Conservation (phyloP, 53 echinoderm and acorn worm species). For the Luidia sarsii region DNA sequence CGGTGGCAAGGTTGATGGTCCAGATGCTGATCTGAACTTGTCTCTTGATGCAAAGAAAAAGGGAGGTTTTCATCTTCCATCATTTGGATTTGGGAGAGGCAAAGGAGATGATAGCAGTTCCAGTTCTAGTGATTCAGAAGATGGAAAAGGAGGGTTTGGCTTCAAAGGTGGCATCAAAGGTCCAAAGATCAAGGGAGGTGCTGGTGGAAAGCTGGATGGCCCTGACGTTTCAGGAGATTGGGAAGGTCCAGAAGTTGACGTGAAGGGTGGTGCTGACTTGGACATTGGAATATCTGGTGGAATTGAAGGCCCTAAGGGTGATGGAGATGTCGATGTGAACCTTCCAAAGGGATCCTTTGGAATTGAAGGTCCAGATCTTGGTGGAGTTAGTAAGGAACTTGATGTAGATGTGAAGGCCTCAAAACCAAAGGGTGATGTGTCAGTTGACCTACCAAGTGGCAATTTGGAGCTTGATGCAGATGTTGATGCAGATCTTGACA, state of each 20-base stretch:
- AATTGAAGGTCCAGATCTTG: slow-evolving; percentile 46
- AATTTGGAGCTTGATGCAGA: slow-evolving; percentile 57
- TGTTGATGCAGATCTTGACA: slow-evolving; percentile 42
- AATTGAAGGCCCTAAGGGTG: slow-evolving; percentile 37
- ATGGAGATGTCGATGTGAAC: slow-evolving; percentile 53
- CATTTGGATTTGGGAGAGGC: slow-evolving; percentile 56
- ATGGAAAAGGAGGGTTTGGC: slow-evolving; percentile 37
- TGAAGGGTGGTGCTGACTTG: slow-evolving; percentile 43
- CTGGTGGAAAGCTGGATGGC: slow-evolving; percentile 47
- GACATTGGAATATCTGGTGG: slow-evolving; percentile 37
- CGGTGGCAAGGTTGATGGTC: slow-evolving; percentile 41
- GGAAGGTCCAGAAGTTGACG: slow-evolving; percentile 57
- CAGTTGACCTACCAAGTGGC: slow-evolving; percentile 34
- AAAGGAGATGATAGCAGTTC: slow-evolving; percentile 57
- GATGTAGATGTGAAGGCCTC: slow-evolving; percentile 60
- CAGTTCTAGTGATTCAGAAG: slow-evolving; percentile 50
- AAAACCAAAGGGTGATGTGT: slow-evolving; percentile 55
- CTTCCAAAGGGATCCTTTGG: slow-evolving; percentile 43
- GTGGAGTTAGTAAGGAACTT: slow-evolving; percentile 4
- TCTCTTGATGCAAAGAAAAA: slow-evolving; percentile 46
- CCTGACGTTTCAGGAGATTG: slow-evolving; percentile 48
- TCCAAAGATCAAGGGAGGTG: slow-evolving; percentile 54
- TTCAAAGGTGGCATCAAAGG: slow-evolving; percentile 56
- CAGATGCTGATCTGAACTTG: slow-evolving; percentile 52
- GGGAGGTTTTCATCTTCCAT: slow-evolving; percentile 47